These are phyloP conservation scores for Carposina sasakii DNA, from an alignment of 1,140 invertebrate species.

Conservation along the genomic window DNA sequence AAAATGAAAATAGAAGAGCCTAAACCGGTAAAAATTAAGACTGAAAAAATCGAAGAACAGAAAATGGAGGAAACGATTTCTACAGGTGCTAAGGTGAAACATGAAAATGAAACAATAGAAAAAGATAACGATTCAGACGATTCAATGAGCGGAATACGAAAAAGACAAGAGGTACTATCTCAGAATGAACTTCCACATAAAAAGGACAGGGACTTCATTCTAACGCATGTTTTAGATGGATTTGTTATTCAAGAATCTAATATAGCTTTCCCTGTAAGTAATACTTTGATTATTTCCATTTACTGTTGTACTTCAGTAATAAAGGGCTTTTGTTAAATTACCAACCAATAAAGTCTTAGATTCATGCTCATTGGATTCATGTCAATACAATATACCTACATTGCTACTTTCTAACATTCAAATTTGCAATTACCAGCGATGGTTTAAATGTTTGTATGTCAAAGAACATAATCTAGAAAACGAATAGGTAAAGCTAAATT, in stretches of 20 bases:
- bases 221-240: constrained; percentile 60
- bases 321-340: neutral
- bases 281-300: neutral
- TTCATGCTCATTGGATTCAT: no score
- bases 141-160: constrained; percentile 4
- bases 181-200: constrained; percentile 15
- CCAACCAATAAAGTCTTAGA: no score
- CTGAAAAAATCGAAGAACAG: no score
- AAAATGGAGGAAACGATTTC: no score
- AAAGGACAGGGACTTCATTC: constrained; percentile 38
- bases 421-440: no score
- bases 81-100: neutral
- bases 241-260: constrained; percentile 64
- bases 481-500: no score
- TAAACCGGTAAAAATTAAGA: no score
- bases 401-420: no score
- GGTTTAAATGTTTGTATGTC: no score
- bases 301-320: neutral
- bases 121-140: constrained; percentile 6
- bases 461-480: no score
- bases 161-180: constrained; percentile 9
- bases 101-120: neutral
- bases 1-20: no score
- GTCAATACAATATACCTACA: no score
- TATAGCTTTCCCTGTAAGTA: constrained; percentile 59